phyloP scores from a whole-genome alignment of 2,888 invertebrate genomes.

The Lamellibrachia columna region DNA sequence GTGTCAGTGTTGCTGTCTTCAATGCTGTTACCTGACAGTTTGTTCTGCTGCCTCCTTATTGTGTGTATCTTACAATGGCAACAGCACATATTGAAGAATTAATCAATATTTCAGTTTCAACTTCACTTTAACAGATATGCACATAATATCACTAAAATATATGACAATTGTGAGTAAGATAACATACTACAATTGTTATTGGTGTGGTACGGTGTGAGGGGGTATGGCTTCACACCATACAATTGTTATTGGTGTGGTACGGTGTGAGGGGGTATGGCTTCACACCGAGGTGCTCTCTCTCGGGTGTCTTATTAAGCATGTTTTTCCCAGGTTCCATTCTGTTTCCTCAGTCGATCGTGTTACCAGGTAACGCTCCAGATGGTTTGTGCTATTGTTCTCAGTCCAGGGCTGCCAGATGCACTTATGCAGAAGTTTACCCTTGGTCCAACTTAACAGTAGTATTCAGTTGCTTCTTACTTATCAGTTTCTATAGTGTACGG shows the following conservation, averaged over 20 bases:
- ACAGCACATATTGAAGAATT: not conserved
- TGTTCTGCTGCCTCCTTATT: not conserved
- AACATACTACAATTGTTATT: not conserved
- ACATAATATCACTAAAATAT: not conserved
- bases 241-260: too few relatives aligned
- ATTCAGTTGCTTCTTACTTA: not conserved
- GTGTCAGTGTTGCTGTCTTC: too few relatives aligned
- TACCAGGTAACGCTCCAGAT: not conserved
- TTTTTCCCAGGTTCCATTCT: not conserved
- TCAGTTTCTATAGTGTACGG: too few relatives aligned
- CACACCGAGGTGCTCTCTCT: not conserved
- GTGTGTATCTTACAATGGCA: not conserved
- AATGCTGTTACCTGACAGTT: too few relatives aligned
- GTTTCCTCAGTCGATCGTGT: not conserved
- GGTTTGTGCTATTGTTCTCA: not conserved
- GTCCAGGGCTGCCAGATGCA: not conserved
- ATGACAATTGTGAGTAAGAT: not conserved
- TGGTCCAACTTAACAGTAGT: not conserved
- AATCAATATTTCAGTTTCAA: not conserved
- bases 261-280: not conserved
- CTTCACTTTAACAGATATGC: not conserved
- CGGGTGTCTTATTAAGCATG: not conserved
- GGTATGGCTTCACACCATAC: not conserved
- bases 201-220: not conserved
- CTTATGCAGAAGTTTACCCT: not conserved